phyloP scores from a whole-genome alignment of 2,888 invertebrate genomes.

The Apodemia zela region DNA sequence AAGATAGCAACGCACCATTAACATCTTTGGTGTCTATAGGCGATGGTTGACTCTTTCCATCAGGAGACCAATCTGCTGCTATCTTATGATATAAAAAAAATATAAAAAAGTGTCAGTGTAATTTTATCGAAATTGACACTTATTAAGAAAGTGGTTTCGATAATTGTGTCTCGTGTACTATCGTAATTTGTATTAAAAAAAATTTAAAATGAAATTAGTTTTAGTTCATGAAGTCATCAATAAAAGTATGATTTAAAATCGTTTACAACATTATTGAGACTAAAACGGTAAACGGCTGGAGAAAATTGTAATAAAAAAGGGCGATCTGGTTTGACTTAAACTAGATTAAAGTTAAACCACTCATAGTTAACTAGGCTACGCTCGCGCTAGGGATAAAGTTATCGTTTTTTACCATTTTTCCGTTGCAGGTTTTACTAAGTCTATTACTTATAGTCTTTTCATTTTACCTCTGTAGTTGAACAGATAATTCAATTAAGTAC shows the following conservation, averaged over 20 bases:
- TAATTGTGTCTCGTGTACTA: too few species aligned
- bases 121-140: too few species aligned
- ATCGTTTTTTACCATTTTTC: slow-evolving; percentile 32
- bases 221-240: not conserved
- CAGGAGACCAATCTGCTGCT: too few species aligned
- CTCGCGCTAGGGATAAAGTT: slow-evolving; percentile 35
- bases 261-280: not conserved
- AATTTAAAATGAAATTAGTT: too few species aligned
- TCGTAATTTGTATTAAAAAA: too few species aligned
- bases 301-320: slow-evolving; percentile 51
- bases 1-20: too few species aligned
- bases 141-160: too few species aligned
- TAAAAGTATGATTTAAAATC: not conserved
- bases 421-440: slow-evolving; percentile 41
- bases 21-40: too few species aligned
- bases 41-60: too few species aligned
- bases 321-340: slow-evolving; percentile 49
- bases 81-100: too few species aligned
- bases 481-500: not conserved
- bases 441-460: slow-evolving; percentile 42
- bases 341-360: slow-evolving; percentile 55
- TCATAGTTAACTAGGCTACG: slow-evolving; percentile 53
- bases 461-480: not conserved
- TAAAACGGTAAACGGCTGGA: slow-evolving; percentile 28
- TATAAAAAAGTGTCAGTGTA: too few species aligned